Evolutionary conservation across 1,140 invertebrate species (phyloP).

Genomic region (Drosophila pruinosa): DNA sequence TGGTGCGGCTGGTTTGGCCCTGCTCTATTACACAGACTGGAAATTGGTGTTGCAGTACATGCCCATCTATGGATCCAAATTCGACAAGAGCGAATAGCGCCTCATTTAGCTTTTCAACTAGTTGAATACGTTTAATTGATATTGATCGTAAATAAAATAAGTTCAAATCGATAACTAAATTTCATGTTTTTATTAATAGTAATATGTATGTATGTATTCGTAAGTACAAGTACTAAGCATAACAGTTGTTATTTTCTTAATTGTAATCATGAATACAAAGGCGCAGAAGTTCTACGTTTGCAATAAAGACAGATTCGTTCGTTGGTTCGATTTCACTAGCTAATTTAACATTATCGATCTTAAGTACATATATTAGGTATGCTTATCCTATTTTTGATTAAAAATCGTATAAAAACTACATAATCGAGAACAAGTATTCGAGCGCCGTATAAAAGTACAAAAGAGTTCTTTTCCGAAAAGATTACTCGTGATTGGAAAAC

Average conservation of each 20-base stretch:
- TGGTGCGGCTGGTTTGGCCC: conserved; percentile 83
- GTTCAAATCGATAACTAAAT: conserved; percentile 27
- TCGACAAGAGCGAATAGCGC: conserved; percentile 83
- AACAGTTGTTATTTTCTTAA: conserved; percentile 22
- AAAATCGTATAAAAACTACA: conserved; percentile 59
- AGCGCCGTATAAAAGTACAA: conserved; percentile 31
- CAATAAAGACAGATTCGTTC: conserved; percentile 6
- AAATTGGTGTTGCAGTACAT: conserved; percentile 87
- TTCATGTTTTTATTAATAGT: conserved; percentile 17
- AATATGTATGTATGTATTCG: neutral
- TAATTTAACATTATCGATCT: conserved; percentile 37
- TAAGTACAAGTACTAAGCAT: conserved; percentile 32
- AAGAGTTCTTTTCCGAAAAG: conserved; percentile 56
- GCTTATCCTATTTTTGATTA: conserved; percentile 58
- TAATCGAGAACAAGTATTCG: conserved; percentile 37
- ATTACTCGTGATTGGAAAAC: conserved; percentile 10
- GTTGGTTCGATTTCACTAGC: conserved; percentile 47
- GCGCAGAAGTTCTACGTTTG: conserved; percentile 25
- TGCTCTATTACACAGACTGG: conserved; percentile 91
- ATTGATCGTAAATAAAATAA: conserved; percentile 58
- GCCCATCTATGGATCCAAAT: conserved; percentile 90
- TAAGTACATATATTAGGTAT: conserved; percentile 42
- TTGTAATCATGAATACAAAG: conserved; percentile 22
- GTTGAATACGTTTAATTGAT: conserved; percentile 48
- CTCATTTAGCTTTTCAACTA: conserved; percentile 17